Evolutionary conservation across 2,797 vertebrate species (phyloP), one percentile per base, ranked within the genome.

Genomic region (Leptatherina wallacei): DNA sequence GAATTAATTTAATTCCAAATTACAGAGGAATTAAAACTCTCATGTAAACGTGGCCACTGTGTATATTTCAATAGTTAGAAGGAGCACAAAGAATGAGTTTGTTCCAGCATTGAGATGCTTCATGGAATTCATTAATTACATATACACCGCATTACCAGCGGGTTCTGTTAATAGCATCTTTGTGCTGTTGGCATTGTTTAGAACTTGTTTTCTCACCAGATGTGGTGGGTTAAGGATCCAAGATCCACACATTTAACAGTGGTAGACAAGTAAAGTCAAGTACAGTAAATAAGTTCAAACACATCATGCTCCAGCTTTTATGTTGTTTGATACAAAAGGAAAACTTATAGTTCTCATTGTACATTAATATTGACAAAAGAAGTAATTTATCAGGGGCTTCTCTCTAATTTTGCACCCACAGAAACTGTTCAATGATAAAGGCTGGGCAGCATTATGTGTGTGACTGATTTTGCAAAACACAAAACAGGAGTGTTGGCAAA

Each of bases 121-220:
- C 27, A 47, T 44, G n/a, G 27, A 51, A 27, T 51, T 44, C 30
- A 58, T 54, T 20, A 69, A 70, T 66, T 38, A 30, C 44, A 74
- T 55, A 68, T 59, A 61, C 9, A 33, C 5, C 40, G 14, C 49
- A 71, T 49, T 66, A 60, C 61, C 18, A 59, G 22, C 27, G 47
- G 51, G 40, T 52, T 61, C 22, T 36, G 66, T 55, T 65, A 36
- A 63, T 40, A 35, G 38, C 33, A 14, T 30, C 54, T 3, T 69
- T 49, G 10, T 38, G n/a, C 20, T 8, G 9, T 61, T n/a, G 72
- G 27, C 12, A 32, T 11, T 38, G 51, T 61, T 52, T 24, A 20
- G n/a, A 75, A 18, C 42, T 73, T 66, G 44, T 67, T 67, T 44
- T 47, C 22, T 57, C 61, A 57, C 42, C 24, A 38, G n/a, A 13